Evolutionary conservation across 1,140 invertebrate species (phyloP), one percentile per base, ranked within the genome.

Genomic region (Agrilus planipennis): DNA sequence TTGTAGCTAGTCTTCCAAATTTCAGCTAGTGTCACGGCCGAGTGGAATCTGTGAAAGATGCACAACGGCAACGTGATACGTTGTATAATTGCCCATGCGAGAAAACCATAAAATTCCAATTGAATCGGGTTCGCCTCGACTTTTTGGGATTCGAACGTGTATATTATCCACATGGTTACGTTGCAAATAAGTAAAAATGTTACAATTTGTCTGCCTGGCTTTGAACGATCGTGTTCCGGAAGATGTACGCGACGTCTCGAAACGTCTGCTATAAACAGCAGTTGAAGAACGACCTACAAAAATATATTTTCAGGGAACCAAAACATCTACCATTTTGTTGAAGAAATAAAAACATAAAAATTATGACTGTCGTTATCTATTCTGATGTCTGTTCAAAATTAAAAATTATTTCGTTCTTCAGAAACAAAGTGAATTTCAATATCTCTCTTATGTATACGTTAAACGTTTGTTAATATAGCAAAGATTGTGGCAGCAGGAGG

Each of bases 1-100:
- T 91, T 92, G 75, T 96, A 97, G 58, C 88, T 91, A 49, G 90
- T 93, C 68, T 94, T 94, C 92, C 93, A 96, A 44, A 97, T 93
- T 67, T 96, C 92, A 47, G 91, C 91, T 45, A 96, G 77, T 67
- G 90, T 93, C 17, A 96, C 89, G 15, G 89, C 88, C 21, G 90
- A 94, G 68, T 96, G 92, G 79, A 96, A 97, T 46, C 88, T 81
- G 67, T 90, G 86, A 76, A 96, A 97, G 60, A 97, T 95, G 70
- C 89, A 89, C 32, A 97, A 76, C 7, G 93, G 93, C 30, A 96
- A 69, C 50, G 89, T 92, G 43, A 94, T 76, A 49, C 89, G 83
- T 57, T 91, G 87, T 17, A 98, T 84, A 45, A 96, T 79, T 21
- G 88, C 82, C 93, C 93, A 98, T 16, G 89, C 80, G 32, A 93